Conservation (phyloP, 2,113 vertebrate genomes). For the Thalassoma bifasciatum region DNA sequence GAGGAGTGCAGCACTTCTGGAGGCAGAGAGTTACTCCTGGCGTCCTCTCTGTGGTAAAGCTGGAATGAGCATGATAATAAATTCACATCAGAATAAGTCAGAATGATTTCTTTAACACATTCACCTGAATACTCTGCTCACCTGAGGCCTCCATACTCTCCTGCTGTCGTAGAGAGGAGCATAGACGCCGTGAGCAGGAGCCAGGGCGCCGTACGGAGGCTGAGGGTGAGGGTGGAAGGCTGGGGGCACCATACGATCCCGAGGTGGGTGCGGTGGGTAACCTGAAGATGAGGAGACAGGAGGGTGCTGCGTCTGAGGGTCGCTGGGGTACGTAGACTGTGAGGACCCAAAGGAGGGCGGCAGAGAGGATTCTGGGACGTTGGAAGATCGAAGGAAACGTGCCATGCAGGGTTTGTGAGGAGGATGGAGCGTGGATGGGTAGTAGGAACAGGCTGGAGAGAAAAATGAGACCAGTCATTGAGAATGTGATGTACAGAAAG, state of each 20-base stretch:
- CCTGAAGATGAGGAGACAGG: constrained; percentile 85
- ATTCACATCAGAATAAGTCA: background rate
- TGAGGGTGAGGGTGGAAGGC: constrained; percentile 87
- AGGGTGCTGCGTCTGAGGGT: constrained; percentile 62
- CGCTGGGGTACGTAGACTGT: constrained; percentile 57
- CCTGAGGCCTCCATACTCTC: constrained; percentile 93
- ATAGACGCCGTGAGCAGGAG: constrained; percentile 90
- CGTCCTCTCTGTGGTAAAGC: constrained; percentile 94
- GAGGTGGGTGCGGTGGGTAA: constrained; percentile 86
- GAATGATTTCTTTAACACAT: background rate
- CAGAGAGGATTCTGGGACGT: constrained; percentile 90
- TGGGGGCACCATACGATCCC: constrained; percentile 87
- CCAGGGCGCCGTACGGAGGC: constrained; percentile 86
- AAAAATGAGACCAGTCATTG: background rate
- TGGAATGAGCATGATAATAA: constrained; percentile 43
- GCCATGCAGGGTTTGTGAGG: constrained; percentile 91
- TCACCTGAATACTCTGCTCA: constrained; percentile 21
- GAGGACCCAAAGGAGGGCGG: constrained; percentile 86
- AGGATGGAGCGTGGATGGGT: constrained; percentile 87
- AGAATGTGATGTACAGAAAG: background rate
- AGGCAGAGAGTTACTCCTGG: constrained; percentile 96
- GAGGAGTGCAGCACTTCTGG: constrained; percentile 94
- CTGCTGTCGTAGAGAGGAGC: constrained; percentile 95
- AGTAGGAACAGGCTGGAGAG: constrained; percentile 87
- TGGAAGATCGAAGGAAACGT: constrained; percentile 91